Conservation (phyloP, 1,140 invertebrate species). For the Eumeta japonica region DNA sequence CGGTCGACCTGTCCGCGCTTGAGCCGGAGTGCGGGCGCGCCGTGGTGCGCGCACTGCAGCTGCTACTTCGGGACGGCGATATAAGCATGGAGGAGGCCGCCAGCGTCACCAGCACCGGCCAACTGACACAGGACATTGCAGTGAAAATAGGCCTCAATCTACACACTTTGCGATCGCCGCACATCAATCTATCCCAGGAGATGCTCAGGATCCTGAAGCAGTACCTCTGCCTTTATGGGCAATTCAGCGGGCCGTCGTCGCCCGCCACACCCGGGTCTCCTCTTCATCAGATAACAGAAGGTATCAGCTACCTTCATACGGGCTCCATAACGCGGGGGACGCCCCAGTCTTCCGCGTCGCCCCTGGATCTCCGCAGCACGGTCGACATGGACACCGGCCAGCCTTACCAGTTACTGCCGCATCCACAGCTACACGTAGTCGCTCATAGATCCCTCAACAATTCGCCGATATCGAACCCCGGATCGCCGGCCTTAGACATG, state of each 20-base stretch:
- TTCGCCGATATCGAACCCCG: conserved; percentile 60
- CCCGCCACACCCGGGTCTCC: conserved; percentile 39
- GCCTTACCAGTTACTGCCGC: conserved; percentile 32
- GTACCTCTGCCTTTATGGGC: conserved; percentile 20
- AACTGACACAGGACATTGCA: conserved; percentile 45
- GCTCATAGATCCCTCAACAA: conserved; percentile 61
- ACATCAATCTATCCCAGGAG: conserved; percentile 33
- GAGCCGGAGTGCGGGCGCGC: conserved; percentile 22
- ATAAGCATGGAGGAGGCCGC: conserved; percentile 40
- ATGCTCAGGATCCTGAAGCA: conserved; percentile 24
- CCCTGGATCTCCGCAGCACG: conserved; percentile 52
- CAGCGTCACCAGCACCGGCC: conserved; percentile 35
- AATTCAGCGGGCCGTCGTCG: conserved; percentile 28
- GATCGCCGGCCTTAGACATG: conserved; percentile 77
- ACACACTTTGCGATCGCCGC: conserved; percentile 24
- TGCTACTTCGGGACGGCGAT: conserved; percentile 39
- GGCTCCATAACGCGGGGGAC: conserved; percentile 77
- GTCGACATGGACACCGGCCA: conserved; percentile 38
- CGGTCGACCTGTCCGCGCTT: conserved; percentile 26
- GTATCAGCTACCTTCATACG: conserved; percentile 63
- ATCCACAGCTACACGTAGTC: conserved; percentile 46
- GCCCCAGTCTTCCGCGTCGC: conserved; percentile 53
- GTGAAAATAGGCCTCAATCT: conserved; percentile 39
- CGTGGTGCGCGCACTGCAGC: conserved; percentile 36
- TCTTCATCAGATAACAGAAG: conserved; percentile 54